Evolutionary conservation across 37 sponge, comb jelly and placozoan genomes (phyloP), one percentile per base, ranked within the genome.

Genomic region (Tethya wilhelma): DNA sequence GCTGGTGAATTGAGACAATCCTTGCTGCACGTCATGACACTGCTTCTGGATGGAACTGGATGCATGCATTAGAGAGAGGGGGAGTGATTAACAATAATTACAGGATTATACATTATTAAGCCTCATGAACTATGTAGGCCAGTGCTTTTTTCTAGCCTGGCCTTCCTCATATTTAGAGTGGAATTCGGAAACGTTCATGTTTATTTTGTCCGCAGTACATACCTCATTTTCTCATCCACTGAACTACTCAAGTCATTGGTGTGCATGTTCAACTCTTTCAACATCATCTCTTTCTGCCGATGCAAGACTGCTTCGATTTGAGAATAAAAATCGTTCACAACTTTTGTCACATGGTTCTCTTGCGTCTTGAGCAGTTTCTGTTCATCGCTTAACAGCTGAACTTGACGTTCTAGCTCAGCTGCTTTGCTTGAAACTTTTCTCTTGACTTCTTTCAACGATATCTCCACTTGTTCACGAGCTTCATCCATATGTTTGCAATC

Each of bases 301-400:
- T 44, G 34, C 36, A 81, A 17, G 22, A 53, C 44, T 2, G 44
- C 62, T 38, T 71, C 44, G 32, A 81, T 12, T 2, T 60, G 14
- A 23, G 8, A n/a, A 44, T 59, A 81, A 14, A 5, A 81, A 6
- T 71, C 64, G 64, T 81, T 73, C 25, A 81, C 34, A 33, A 43
- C 22, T 45, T 26, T 33, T 30, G 36, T 37, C 23, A 70, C 33
- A 28, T 33, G 44, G 14, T 20, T 33, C 20, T 44, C 46, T 49
- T 81, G 82, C 17, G 63, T 22, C 46, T 40, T 81, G 63, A 81
- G 37, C 38, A 34, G 1, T 34, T 81, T 25, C 23, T 62, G 59
- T 49, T 81, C 82, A 60, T 81, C 82, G 11, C 44, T 71, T 49
- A 63, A 4, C 38, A 81, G 59, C 23, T 62, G 45, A 22, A 81